These are phyloP conservation scores for Cololabis saira DNA, from an alignment of 2,113 vertebrate species.

Conservation along the genomic window DNA sequence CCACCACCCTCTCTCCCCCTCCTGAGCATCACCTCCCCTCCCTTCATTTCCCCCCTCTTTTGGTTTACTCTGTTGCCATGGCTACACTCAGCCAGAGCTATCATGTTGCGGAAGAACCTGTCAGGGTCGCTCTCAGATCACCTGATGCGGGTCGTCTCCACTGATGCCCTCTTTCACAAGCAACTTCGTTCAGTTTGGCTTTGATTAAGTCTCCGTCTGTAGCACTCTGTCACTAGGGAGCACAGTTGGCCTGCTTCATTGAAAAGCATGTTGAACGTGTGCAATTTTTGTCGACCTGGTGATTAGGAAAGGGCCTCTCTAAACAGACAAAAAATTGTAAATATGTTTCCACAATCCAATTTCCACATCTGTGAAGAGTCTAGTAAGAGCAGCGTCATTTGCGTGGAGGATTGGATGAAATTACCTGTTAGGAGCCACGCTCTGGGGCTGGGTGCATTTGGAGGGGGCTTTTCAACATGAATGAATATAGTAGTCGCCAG, in stretches of 20 bases:
- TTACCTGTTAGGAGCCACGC: constrained; percentile 61
- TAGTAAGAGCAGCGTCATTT: constrained; percentile 52
- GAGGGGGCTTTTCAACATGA: constrained; percentile 48
- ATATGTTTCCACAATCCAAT: constrained; percentile 52
- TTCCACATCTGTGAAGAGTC: constrained; percentile 48
- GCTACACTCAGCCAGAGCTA: constrained; percentile 72
- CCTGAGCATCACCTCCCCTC: constrained; percentile 45
- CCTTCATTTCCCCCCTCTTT: constrained; percentile 56
- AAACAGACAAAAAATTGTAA: constrained; percentile 38
- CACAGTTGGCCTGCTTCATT: neutral
- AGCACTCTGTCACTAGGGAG: constrained; percentile 12
- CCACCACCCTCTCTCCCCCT: constrained; percentile 9
- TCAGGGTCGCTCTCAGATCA: constrained; percentile 74
- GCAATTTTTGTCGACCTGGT: constrained; percentile 63
- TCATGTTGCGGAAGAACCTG: constrained; percentile 61
- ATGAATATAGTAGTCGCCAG: constrained; percentile 48
- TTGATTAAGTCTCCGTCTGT: constrained; percentile 67
- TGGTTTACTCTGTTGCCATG: constrained; percentile 81
- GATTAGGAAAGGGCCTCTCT: constrained; percentile 50
- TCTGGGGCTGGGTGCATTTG: constrained; percentile 27
- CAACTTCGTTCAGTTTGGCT: constrained; percentile 67
- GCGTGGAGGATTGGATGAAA: constrained; percentile 59
- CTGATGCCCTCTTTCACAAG: constrained; percentile 52
- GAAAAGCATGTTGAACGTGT: constrained; percentile 12
- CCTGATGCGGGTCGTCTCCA: constrained; percentile 68